A percentile compares a stretch with the other conserved stretches of the same genome.
phyloP scores from a whole-genome alignment of 2,113 vertebrate genomes.

The Fregata magnificens region DNA sequence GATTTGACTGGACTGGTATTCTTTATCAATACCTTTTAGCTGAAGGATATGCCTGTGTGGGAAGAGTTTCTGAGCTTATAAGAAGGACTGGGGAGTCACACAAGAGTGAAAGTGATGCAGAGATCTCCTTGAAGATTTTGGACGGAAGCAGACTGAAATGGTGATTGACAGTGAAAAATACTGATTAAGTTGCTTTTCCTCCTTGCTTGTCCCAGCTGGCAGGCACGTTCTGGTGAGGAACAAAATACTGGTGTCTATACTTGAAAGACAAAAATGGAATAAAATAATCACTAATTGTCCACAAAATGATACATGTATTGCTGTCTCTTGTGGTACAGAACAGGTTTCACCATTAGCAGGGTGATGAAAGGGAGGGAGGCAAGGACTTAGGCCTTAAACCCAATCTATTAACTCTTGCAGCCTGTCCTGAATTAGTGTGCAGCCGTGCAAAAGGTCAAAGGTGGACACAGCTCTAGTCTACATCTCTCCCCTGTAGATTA shows the following conservation, averaged over 20 bases:
- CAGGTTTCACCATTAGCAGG: background rate
- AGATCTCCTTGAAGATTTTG: background rate
- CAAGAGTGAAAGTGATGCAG: background rate
- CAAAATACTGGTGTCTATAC: background rate
- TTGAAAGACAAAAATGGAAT: background rate
- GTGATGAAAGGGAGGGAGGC: background rate
- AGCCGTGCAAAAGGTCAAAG: background rate
- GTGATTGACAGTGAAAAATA: background rate
- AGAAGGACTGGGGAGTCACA: background rate
- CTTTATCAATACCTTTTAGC: background rate
- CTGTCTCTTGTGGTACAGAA: background rate
- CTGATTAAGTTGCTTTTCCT: background rate
- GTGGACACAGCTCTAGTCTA: background rate
- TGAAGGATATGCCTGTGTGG: background rate
- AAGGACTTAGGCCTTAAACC: background rate
- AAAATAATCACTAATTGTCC: background rate
- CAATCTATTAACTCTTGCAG: background rate
- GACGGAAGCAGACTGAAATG: background rate
- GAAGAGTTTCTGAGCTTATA: background rate
- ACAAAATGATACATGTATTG: background rate
- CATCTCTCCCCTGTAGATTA: background rate
- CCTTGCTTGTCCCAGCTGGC: background rate
- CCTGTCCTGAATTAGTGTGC: background rate
- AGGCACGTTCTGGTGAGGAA: background rate
- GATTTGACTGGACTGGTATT: background rate